phyloP scores from a whole-genome alignment of 2,113 vertebrate species.

The Melanerpes formicivorus region DNA sequence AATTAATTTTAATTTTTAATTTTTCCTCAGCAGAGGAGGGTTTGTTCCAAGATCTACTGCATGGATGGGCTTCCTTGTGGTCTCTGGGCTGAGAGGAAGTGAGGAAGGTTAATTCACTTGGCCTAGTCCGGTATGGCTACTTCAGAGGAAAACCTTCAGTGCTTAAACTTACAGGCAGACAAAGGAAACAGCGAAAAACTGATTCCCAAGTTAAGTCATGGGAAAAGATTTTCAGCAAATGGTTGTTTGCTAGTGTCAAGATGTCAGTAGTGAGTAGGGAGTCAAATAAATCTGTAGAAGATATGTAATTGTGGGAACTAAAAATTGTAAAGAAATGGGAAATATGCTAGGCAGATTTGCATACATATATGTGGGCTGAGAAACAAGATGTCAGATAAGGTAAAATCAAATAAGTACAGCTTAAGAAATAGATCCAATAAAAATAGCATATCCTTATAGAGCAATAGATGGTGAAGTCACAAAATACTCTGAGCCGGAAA shows the following conservation, averaged over 20 bases:
- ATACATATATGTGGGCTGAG: background rate
- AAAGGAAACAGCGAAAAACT: slow-evolving; percentile 46
- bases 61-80: background rate
- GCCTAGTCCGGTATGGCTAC: background rate
- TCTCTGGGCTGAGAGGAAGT: background rate
- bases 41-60: background rate
- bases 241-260: slow-evolving; percentile 25
- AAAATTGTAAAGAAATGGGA: background rate
- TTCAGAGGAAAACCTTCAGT: background rate
- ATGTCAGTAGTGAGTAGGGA: slow-evolving; percentile 33
- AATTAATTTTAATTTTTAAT: background rate
- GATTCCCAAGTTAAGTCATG: slow-evolving; percentile 59
- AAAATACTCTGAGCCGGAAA: background rate
- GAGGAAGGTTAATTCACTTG: background rate
- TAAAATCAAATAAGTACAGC: background rate
- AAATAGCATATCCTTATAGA: background rate
- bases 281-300: slow-evolving; percentile 14
- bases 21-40: background rate
- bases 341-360: background rate
- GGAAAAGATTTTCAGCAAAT: slow-evolving; percentile 23
- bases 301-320: slow-evolving; percentile 21
- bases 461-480: background rate
- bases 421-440: background rate
- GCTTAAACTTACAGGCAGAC: background rate
- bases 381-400: slow-evolving; percentile 15